Conservation (phyloP, 1,140 invertebrate species). For the Drosophila kanapiae region DNA sequence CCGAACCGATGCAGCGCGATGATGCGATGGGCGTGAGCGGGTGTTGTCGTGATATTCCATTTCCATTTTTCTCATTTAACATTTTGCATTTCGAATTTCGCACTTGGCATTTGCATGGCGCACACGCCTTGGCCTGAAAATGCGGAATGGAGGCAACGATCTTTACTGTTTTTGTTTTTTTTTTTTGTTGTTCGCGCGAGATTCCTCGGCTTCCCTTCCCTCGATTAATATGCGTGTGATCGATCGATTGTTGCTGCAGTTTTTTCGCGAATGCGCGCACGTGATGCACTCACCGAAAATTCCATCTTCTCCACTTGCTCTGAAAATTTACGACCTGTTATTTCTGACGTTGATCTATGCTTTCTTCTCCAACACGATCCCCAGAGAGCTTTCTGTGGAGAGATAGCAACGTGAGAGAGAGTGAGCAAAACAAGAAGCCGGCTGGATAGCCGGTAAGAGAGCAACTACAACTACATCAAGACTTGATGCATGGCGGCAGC, state of each 20-base stretch:
- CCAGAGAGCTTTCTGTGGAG: slow-evolving; percentile 6
- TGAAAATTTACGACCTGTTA: slow-evolving; percentile 73
- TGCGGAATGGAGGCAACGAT: slow-evolving; percentile 71
- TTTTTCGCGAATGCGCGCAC: slow-evolving; percentile 52
- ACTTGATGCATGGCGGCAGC: slow-evolving; percentile 36
- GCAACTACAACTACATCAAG: background rate
- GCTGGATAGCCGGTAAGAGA: slow-evolving; percentile 56
- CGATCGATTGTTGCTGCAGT: slow-evolving; percentile 63
- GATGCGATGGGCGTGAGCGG: slow-evolving; percentile 45
- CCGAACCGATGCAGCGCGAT: slow-evolving; percentile 11
- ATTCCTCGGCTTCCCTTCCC: too few species aligned
- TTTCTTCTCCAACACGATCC: slow-evolving; percentile 8
- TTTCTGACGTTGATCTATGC: slow-evolving; percentile 41
- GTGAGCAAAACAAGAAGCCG: slow-evolving; percentile 33
- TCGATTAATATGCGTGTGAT: slow-evolving; percentile 58
- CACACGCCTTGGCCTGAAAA: slow-evolving; percentile 81
- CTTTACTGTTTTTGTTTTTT: slow-evolving; percentile 45
- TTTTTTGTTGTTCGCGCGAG: too few species aligned
- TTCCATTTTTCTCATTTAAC: slow-evolving; percentile 45
- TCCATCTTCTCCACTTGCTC: slow-evolving; percentile 64
- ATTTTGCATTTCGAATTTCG: slow-evolving; percentile 42
- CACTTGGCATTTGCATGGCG: slow-evolving; percentile 54
- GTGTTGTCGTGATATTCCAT: slow-evolving; percentile 71
- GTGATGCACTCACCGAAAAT: slow-evolving; percentile 70
- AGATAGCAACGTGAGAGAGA: background rate